Percentiles rank a stretch among this genome's conserved stretches.
Evolutionary conservation across 1,140 invertebrate species (phyloP).

Genomic region (Drosophila gunungcola): DNA sequence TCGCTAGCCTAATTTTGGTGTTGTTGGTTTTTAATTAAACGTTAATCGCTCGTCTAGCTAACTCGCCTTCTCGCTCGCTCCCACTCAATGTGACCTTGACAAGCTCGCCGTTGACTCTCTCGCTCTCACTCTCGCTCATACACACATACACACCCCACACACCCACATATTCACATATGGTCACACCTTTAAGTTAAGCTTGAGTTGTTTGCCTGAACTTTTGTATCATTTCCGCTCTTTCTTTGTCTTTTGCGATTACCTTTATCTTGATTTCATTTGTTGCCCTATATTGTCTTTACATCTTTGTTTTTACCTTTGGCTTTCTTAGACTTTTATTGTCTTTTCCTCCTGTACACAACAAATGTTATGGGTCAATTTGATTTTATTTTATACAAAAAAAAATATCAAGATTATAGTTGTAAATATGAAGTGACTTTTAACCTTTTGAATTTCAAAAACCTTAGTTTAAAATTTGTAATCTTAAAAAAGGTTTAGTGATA

Average conservation of each 20-base stretch:
- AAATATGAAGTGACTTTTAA: too few species aligned
- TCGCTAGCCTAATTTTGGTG: constrained; percentile 63
- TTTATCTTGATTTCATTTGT: constrained; percentile 51
- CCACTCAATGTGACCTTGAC: constrained; percentile 39
- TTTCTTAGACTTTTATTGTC: constrained; percentile 1
- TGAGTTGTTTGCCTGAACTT: constrained; percentile 55
- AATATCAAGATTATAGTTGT: too few species aligned
- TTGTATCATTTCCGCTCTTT: constrained; percentile 51
- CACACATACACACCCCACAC: not conserved
- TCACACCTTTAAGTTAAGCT: constrained; percentile 52
- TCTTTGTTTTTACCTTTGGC: constrained; percentile 22
- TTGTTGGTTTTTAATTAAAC: constrained; percentile 67
- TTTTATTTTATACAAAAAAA: too few species aligned
- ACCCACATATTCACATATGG: constrained; percentile 13
- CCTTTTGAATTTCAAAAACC: too few species aligned
- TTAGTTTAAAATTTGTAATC: too few species aligned
- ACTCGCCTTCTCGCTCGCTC: constrained; percentile 28
- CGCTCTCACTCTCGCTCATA: constrained; percentile 17
- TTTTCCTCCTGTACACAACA: not conserved
- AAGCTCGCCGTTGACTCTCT: constrained; percentile 29
- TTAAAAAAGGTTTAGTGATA: too few species aligned
- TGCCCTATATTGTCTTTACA: constrained; percentile 1
- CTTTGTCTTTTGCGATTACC: constrained; percentile 25
- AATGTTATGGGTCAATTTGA: too few species aligned
- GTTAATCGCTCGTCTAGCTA: constrained; percentile 60